Percentiles rank a stretch among this genome's conserved stretches.
Conservation (phyloP, 2,888 invertebrate genomes). For the Andrena fulva region DNA sequence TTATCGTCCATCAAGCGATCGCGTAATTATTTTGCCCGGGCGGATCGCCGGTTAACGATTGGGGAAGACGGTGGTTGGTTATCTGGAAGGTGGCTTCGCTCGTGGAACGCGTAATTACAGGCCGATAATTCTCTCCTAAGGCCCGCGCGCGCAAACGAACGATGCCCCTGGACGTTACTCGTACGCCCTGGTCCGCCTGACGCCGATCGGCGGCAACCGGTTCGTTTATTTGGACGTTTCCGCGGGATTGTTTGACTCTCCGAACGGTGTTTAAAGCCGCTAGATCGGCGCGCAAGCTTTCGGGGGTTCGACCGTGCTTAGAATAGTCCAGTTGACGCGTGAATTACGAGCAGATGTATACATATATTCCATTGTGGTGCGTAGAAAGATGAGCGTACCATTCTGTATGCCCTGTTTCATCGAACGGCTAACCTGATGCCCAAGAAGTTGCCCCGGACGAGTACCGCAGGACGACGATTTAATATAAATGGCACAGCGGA, state of each 20-base stretch:
- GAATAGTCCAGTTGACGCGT: too few species aligned
- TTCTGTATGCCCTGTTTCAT: too few species aligned
- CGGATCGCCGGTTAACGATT: slow-evolving; percentile 70
- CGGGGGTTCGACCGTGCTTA: too few species aligned
- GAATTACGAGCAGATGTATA: too few species aligned
- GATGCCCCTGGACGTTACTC: background rate
- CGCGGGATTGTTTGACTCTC: too few species aligned
- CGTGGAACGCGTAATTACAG: slow-evolving; percentile 81
- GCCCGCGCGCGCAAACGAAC: slow-evolving; percentile 45
- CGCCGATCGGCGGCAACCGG: background rate
- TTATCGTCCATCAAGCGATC: slow-evolving; percentile 68
- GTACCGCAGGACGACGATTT: background rate
- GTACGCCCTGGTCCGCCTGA: background rate
- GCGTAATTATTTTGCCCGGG: slow-evolving; percentile 75
- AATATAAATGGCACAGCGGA: slow-evolving; percentile 15
- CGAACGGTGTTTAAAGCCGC: too few species aligned
- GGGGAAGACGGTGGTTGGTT: slow-evolving; percentile 53
- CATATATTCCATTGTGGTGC: too few species aligned
- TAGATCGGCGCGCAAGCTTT: too few species aligned
- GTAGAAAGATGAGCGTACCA: too few species aligned
- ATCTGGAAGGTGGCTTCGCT: slow-evolving; percentile 76
- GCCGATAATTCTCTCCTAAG: slow-evolving; percentile 81
- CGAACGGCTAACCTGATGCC: background rate
- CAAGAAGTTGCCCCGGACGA: slow-evolving; percentile 1
- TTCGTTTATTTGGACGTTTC: background rate